phyloP scores from a whole-genome alignment of 2,888 invertebrate species.

The Lithophane socia region DNA sequence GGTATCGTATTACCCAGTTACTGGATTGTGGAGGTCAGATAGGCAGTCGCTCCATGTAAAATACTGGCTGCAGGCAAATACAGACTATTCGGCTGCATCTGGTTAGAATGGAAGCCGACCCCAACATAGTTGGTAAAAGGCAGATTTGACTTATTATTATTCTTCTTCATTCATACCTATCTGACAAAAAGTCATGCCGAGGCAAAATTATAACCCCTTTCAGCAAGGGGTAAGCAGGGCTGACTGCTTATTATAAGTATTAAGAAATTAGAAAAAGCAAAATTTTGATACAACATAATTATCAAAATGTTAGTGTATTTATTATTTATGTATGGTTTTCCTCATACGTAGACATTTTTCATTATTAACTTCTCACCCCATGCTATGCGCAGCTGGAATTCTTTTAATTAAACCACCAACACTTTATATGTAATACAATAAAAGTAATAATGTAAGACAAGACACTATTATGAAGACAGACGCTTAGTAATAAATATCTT shows the following conservation, averaged over 20 bases:
- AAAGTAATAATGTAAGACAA: background rate
- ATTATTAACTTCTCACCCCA: background rate
- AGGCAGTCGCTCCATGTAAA: too few relatives aligned
- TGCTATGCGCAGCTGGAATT: slow-evolving; percentile 23
- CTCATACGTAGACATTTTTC: background rate
- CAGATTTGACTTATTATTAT: background rate
- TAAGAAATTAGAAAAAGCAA: too few relatives aligned
- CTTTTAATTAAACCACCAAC: slow-evolving; percentile 39
- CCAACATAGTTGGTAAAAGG: too few relatives aligned
- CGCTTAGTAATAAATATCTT: slow-evolving; percentile 18
- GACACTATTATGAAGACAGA: slow-evolving; percentile 25
- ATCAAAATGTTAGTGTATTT: background rate
- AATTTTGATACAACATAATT: too few relatives aligned
- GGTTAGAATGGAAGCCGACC: too few relatives aligned
- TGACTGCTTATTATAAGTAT: background rate
- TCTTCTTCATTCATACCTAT: background rate
- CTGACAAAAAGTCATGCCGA: background rate
- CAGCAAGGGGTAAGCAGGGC: background rate
- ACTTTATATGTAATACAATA: background rate
- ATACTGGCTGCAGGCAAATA: too few relatives aligned
- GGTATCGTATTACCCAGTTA: too few relatives aligned
- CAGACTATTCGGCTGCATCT: too few relatives aligned
- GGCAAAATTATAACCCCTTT: background rate
- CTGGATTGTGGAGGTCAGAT: too few relatives aligned
- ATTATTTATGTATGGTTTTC: background rate